Base-by-base conservation (phyloP, 1,140 invertebrate genomes). In the Chrysopa pallens region DNA sequence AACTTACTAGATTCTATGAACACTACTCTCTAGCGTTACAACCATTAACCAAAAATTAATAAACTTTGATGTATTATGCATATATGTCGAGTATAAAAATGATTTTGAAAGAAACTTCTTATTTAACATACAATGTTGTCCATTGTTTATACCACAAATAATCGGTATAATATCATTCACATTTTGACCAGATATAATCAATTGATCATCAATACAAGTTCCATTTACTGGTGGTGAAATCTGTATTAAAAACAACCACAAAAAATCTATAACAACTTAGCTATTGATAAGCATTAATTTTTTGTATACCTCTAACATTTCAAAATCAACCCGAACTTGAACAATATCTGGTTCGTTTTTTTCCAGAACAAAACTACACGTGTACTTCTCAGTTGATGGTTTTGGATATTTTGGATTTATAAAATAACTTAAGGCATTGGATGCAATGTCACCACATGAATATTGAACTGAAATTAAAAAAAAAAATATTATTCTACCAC, bases 81-180 rank as follows among this genome's bases (percentile, higher is more conserved):
- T n/a, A n/a, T n/a, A n/a, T n/a, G n/a, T n/a, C n/a, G n/a, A n/a
- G n/a, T n/a, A n/a, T n/a, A n/a, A n/a, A n/a, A n/a, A 23, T 23
- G 17, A 23, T 23, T 11, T 40, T 9, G 38, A 43, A 37, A 6
- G 13, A 44, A 17, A 17, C 8, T 29, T 6, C 1, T 36, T 29
- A 40, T 11, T 15, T 8, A 39, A 61, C 64, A 66, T 62, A 85
- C 81, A 58, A 52, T 84, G 80, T 57, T 81, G 78, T 2, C 79
- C 80, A 4, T 71, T 74, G 50, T 84, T 84, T 29, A 75, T 69
- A 17, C 82, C 82, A 57, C 82, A 85, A 13, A 85, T 55, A 8
- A 72, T 64, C 1, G 81, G 82, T 17, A 83, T 62, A 6, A 71
- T 52, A 42, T 67, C 72, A 49, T 82, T 82, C 0, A 66, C 52